Evolutionary conservation across 2,888 invertebrate species (phyloP).

Genomic region (Apodemia mormo): DNA sequence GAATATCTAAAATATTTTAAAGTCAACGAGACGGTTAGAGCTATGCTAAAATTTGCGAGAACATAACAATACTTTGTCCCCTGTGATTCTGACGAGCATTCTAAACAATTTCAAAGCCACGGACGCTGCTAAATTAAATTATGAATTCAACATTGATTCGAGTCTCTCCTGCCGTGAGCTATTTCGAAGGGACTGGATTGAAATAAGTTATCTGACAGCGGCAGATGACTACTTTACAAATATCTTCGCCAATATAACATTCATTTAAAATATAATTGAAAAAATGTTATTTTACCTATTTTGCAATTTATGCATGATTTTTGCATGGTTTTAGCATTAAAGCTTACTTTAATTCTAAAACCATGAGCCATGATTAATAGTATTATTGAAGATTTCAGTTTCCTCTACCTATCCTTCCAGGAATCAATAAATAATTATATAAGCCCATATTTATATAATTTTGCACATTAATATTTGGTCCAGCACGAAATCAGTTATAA

Average conservation of each 20-base stretch:
- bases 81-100: conserved; percentile 48
- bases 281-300: neutral
- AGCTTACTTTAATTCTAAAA: too few relatives aligned
- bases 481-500: too few relatives aligned
- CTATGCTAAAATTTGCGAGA: conserved; percentile 26
- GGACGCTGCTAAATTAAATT: conserved; percentile 61
- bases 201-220: conserved; percentile 42
- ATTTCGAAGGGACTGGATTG: conserved; percentile 48
- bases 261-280: neutral
- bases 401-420: too few relatives aligned
- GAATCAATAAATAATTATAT: too few relatives aligned
- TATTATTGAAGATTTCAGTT: too few relatives aligned
- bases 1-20: neutral
- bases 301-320: neutral
- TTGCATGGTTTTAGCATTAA: too few relatives aligned
- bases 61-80: conserved; percentile 43
- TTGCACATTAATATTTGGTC: too few relatives aligned
- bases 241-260: conserved; percentile 20
- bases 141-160: conserved; percentile 67
- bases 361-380: too few relatives aligned
- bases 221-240: conserved; percentile 39
- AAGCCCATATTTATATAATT: too few relatives aligned
- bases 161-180: conserved; percentile 52
- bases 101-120: conserved; percentile 55
- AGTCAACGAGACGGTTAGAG: neutral